Percentiles rank a stretch among this genome's conserved stretches.
Conservation (phyloP, 1,140 invertebrate species). For the Atta cephalotes region DNA sequence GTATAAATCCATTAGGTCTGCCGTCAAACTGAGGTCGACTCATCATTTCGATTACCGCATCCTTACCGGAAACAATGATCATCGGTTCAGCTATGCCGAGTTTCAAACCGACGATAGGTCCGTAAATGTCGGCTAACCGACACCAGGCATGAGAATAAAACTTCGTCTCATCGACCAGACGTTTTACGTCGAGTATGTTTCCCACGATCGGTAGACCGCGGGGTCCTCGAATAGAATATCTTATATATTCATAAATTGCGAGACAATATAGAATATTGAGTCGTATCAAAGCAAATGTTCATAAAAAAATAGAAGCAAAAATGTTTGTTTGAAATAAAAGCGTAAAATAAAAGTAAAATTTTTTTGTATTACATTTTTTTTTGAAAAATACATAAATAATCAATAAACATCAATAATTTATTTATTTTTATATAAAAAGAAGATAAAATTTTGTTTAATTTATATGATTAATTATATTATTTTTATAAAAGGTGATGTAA, state of each 20-base stretch:
- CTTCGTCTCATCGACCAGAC: conserved; percentile 78
- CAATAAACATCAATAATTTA: not conserved
- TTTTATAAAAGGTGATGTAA: not conserved
- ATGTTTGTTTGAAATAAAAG: not conserved
- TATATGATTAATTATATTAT: not conserved
- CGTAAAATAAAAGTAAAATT: not conserved
- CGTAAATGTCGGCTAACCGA: conserved; percentile 80
- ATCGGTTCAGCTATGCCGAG: conserved; percentile 77
- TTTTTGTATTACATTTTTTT: too few relatives aligned
- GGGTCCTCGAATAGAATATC: conserved; percentile 76
- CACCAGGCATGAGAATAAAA: conserved; percentile 77
- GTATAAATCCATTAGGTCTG: conserved; percentile 79
- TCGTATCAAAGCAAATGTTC: too few relatives aligned
- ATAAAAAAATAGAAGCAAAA: not conserved
- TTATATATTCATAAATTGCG: conserved; percentile 5
- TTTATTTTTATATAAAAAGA: not conserved
- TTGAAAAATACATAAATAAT: not conserved
- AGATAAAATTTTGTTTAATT: not conserved
- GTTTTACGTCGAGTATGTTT: conserved; percentile 79
- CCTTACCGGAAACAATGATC: conserved; percentile 80
- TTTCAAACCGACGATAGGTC: conserved; percentile 79
- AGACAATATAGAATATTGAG: not conserved
- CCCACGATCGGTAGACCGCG: conserved; percentile 81
- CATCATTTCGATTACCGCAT: conserved; percentile 81
- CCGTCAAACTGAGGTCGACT: conserved; percentile 81